Evolutionary conservation across 2,113 vertebrate genomes (phyloP).

Genomic region (Macrotis lagotis): DNA sequence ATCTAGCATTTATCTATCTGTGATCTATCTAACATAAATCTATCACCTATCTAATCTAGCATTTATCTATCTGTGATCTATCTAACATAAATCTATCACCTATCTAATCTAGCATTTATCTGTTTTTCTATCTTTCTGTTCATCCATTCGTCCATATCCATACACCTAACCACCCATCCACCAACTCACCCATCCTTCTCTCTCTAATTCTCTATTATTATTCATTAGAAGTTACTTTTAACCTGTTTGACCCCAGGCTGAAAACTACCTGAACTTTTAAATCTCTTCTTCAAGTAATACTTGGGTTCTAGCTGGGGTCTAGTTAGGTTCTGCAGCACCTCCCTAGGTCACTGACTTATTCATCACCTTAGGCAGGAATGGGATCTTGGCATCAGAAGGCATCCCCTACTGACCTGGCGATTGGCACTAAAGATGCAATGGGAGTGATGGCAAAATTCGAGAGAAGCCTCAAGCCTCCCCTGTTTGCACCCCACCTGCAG

Average conservation of each 20-base stretch:
- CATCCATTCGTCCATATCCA: no score
- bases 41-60: no score
- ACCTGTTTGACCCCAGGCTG: neutral
- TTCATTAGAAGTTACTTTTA: neutral
- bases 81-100: no score
- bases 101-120: no score
- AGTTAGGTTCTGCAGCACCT: neutral
- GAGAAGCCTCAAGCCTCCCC: neutral
- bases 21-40: no score
- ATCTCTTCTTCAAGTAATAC: neutral
- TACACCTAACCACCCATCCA: no score
- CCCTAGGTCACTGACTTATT: neutral
- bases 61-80: no score
- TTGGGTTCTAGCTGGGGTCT: neutral
- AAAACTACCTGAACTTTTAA: neutral
- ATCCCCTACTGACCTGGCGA: neutral
- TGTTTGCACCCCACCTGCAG: conserved; percentile 32
- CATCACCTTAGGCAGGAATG: neutral
- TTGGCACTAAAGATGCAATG: conserved; percentile 55
- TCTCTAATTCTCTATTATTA: neutral
- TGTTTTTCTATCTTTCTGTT: no score
- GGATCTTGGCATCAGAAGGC: neutral
- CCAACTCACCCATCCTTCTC: no score
- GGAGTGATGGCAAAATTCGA: no score
- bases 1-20: no score